Evolutionary conservation across 2,888 invertebrate species (phyloP).

Genomic region (Drosophila flavopinicola): DNA sequence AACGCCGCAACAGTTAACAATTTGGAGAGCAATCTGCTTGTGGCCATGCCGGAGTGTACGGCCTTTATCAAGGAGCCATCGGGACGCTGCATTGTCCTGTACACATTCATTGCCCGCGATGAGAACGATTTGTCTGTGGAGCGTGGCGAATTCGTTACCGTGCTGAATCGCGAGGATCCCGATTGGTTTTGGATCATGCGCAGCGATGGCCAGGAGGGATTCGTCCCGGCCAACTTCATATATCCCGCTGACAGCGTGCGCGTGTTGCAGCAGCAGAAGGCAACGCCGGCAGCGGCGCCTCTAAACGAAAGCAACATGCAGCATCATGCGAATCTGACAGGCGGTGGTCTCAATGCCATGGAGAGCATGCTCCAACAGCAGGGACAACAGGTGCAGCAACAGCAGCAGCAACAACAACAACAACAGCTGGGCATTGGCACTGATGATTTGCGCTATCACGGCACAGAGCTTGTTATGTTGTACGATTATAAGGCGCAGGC

Average conservation of each 20-base stretch:
- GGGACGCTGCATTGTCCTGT: constrained; percentile 95
- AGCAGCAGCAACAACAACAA: constrained; percentile 63
- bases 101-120: constrained; percentile 95
- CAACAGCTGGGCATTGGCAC: constrained; percentile 82
- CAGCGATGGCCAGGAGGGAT: constrained; percentile 96
- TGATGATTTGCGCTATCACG: constrained; percentile 91
- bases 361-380: constrained; percentile 61
- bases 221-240: constrained; percentile 97
- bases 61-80: constrained; percentile 92
- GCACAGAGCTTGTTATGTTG: constrained; percentile 96
- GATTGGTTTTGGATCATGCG: constrained; percentile 99
- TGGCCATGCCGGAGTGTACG: constrained; percentile 86
- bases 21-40: constrained; percentile 80
- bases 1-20: constrained; percentile 71
- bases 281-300: constrained; percentile 39
- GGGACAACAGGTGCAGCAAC: constrained; percentile 50
- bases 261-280: constrained; percentile 61
- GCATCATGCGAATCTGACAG: constrained; percentile 51
- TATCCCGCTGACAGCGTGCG: constrained; percentile 93
- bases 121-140: constrained; percentile 98
- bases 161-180: constrained; percentile 96
- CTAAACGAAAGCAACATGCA: constrained; percentile 62
- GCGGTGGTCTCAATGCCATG: constrained; percentile 51
- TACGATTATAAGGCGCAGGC: constrained; percentile 98
- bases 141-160: constrained; percentile 97